phyloP scores from a whole-genome alignment of 1,140 invertebrate species.

The Caenorhabditis latens region DNA sequence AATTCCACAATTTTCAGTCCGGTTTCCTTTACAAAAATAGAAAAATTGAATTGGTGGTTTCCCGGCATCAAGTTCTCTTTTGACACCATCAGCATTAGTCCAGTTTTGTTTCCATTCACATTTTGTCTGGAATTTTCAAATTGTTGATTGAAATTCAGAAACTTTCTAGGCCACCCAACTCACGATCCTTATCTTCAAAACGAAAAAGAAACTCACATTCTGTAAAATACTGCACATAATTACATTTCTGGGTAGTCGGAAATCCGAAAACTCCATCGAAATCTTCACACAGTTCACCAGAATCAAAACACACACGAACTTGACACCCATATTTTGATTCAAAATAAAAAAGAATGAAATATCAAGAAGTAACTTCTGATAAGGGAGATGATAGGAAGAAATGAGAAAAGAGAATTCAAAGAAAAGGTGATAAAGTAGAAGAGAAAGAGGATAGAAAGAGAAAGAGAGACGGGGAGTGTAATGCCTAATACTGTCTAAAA shows the following conservation, averaged over 20 bases:
- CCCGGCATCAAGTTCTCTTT: slow-evolving; percentile 15
- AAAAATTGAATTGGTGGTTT: background rate
- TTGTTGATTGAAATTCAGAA: background rate
- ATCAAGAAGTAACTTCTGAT: background rate
- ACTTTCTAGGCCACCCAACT: too few relatives aligned
- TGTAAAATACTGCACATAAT: slow-evolving; percentile 41
- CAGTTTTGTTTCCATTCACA: slow-evolving; percentile 44
- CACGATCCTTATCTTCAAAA: background rate
- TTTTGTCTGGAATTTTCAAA: slow-evolving; percentile 25
- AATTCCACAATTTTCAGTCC: slow-evolving; percentile 8
- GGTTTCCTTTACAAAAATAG: slow-evolving; percentile 35
- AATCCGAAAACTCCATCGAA: slow-evolving; percentile 12
- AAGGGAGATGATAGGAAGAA: background rate
- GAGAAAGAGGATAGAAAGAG: background rate
- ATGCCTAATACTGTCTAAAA: slow-evolving; percentile 38
- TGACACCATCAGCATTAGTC: slow-evolving; percentile 13
- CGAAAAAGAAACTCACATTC: background rate
- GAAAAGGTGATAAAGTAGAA: background rate
- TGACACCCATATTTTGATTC: background rate
- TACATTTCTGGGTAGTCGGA: background rate
- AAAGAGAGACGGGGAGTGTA: background rate
- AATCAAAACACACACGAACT: background rate
- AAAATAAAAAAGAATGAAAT: background rate
- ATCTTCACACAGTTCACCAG: background rate
- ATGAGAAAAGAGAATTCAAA: background rate